Base-by-base conservation (phyloP, 2,113 vertebrate genomes). In the Felis catus region DNA sequence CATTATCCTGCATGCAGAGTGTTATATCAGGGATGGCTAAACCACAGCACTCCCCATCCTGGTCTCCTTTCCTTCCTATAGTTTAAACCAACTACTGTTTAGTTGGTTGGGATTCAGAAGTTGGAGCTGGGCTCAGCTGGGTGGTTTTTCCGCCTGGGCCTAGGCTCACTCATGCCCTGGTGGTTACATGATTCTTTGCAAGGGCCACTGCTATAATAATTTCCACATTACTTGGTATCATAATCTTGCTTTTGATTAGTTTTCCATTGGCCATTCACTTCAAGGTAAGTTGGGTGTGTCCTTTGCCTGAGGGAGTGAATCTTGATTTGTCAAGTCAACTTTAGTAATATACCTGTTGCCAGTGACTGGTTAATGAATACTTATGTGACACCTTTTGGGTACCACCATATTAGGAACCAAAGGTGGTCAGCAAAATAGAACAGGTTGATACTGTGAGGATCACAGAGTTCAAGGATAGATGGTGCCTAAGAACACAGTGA, bases 31-130 rank as follows among this genome's bases (percentile, higher is more conserved):
- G 21, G 58, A 53, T 79, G 10, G 41, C 27, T 10, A 36, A 12
- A 39, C 6, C 31, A n/a, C n/a, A 84, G 21, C 18, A 25, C 92
- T 90, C 48, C 13, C 21, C 25, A 14, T 92, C 68, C 45, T 71
- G 65, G 48, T 73, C 45, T 19, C 13, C 15, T 61, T 88, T 85
- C 19, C 55, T 91, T 85, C 53, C 70, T 91, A 68, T 93, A 29
- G 70, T 16, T 82, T 91, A 85, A 65, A 65, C 12, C n/a, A 71
- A 21, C 25, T 89, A 41, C 31, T 6, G 0, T 74, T 90, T 80
- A 76, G 89, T 87, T 94, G 23, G 13, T 93, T 48, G 13, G 71
- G 39, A 81, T 65, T 95, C 31, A 80, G 90, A 94, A 90, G 71
- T 41, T 68, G 80, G 85, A 86, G 29, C 58, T 51, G 27, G 90